A percentile compares a stretch with the other conserved stretches of the same genome.
These are phyloP conservation scores for Hormiphora californensis DNA, from an alignment of 37 sponge, comb jelly and placozoan species.

Conservation along the genomic window DNA sequence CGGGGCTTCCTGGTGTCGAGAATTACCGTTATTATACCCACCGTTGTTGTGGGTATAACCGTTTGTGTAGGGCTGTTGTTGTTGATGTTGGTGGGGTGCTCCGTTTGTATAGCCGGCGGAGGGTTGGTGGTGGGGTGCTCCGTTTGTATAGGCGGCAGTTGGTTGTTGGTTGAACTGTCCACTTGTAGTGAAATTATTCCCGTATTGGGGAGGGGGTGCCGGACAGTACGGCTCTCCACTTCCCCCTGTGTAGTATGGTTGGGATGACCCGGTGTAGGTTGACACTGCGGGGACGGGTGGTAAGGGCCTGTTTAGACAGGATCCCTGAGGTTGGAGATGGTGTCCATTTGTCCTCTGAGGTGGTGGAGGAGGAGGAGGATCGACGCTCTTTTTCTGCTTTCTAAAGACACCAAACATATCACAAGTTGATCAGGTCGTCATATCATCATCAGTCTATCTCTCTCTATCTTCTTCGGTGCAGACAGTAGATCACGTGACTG, in stretches of 20 bases:
- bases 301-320: neutral
- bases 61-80: neutral
- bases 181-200: neutral
- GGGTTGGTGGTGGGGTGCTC: neutral
- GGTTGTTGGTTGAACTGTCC: neutral
- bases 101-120: neutral
- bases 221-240: no score
- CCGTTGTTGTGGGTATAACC: neutral
- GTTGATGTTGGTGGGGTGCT: neutral
- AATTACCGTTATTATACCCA: neutral
- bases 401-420: conserved; percentile 27
- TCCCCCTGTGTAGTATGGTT: neutral
- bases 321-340: neutral
- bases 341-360: no score
- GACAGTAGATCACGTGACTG: neutral
- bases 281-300: neutral
- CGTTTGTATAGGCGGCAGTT: neutral
- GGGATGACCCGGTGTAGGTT: no score
- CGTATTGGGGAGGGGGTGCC: neutral
- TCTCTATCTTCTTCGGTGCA: no score
- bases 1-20: neutral
- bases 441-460: neutral
- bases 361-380: neutral
- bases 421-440: no score
- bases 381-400: neutral